Base-by-base conservation (phyloP, 2,797 vertebrate species). In the Sphaeramia orbicularis region DNA sequence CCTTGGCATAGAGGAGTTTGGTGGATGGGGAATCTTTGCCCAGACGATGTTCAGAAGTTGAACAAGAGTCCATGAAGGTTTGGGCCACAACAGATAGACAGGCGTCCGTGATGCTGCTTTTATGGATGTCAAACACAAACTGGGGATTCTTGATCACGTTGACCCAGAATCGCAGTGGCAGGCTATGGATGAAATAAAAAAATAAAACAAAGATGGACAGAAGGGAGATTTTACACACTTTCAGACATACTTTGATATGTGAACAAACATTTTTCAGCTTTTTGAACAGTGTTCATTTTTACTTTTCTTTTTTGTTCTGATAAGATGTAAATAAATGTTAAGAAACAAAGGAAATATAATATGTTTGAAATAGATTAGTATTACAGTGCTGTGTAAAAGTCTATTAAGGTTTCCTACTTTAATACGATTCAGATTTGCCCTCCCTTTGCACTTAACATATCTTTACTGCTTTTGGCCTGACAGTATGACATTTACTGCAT, bases 71-170 rank as follows among this genome's bases (percentile, higher is more conserved):
- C 97, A 99, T 99, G 82, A 99, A 99, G 36, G 97, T 99, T 89
- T 99, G 97, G 9, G 97, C 97, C 91, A 99, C 97, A 4, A 99
- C 97, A 0, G 97, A 99, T 15, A 99, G 94, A 75, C 97, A 99
- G 76, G 97, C 97, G 0, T 99, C 97, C 0, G 97, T 98, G 89
- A 98, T 98, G 92, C 97, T 99, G 90, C 93, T 96, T 83, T 99
- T 99, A 81, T 99, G 97, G 86, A 99, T 99, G 86, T 99, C 97
- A 2, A 99, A 99, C 49, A 99, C 97, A 0, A 98, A 99, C 94
- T 99, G 97, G 0, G 97, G 97, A 89, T 98, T 99, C 89, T 99
- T 99, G 89, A 98, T 99, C 47, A 99, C 97, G 0, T 98, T 99
- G 64, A 99, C 97, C 97, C 97, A 98, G 93, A 99, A 99, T 10